These are phyloP conservation scores for Amazona ochrocephala DNA, from an alignment of 2,797 vertebrate genomes.

Conservation along the genomic window DNA sequence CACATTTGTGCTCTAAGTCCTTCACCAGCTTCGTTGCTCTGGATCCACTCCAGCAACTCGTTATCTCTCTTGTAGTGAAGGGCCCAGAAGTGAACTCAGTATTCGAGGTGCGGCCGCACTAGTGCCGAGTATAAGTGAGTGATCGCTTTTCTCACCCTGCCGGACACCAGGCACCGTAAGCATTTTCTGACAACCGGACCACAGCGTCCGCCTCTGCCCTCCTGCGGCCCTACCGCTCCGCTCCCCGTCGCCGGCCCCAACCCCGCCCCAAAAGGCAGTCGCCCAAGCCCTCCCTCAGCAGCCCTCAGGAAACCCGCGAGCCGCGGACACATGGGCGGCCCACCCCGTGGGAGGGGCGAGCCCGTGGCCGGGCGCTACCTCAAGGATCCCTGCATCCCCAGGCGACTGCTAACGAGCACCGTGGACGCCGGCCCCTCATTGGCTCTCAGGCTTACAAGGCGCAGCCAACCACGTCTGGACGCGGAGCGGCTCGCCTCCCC, in stretches of 20 bases:
- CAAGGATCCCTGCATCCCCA: background rate
- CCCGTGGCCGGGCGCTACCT: rapidly evolving
- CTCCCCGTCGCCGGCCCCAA: background rate
- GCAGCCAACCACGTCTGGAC: background rate
- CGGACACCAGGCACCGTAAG: rapidly evolving
- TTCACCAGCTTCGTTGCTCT: background rate
- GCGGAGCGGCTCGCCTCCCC: background rate
- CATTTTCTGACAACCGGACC: background rate
- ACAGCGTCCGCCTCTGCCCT: background rate
- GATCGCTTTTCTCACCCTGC: background rate
- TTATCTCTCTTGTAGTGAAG: background rate
- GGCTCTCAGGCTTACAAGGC: background rate
- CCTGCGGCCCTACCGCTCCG: background rate
- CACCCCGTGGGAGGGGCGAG: background rate
- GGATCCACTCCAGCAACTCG: background rate
- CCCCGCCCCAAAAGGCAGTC: no score
- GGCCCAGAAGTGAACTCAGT: background rate
- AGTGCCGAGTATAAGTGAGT: rapidly evolving
- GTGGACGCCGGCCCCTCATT: background rate
- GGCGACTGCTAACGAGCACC: background rate
- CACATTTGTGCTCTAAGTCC: background rate
- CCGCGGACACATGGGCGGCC: no score
- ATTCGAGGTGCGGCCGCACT: background rate
- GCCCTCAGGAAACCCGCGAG: rapidly evolving
- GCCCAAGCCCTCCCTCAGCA: rapidly evolving